A percentile compares a stretch with the other conserved stretches of the same genome.
Evolutionary conservation across 64 coral and sea anemone genomes (phyloP).

Genomic region (Stichodactyla mertensii): DNA sequence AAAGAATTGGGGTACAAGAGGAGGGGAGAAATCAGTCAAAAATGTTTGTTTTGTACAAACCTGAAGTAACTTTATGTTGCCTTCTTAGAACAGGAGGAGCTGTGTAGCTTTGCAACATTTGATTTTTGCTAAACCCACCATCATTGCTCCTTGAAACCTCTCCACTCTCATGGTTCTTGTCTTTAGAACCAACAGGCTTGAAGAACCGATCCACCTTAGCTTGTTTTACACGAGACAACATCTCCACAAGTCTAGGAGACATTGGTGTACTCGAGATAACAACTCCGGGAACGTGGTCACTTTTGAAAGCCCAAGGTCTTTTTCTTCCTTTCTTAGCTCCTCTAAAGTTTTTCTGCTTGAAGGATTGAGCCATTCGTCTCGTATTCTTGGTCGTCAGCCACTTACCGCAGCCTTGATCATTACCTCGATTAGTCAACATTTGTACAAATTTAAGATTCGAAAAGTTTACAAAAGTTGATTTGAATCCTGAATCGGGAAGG

Average conservation of each 20-base stretch:
- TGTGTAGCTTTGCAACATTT: background rate
- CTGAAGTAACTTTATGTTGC: background rate
- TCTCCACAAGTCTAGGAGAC: conserved; percentile 23
- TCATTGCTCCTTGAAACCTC: background rate
- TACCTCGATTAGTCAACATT: conserved; percentile 20
- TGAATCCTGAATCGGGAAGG: too few species aligned
- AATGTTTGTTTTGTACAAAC: background rate
- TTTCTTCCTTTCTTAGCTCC: conserved; percentile 6
- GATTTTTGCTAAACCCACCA: background rate
- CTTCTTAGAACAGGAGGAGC: background rate
- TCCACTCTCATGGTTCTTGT: background rate
- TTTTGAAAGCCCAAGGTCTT: conserved; percentile 20
- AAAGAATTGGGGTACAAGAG: too few species aligned
- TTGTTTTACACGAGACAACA: conserved; percentile 32
- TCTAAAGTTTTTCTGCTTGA: background rate
- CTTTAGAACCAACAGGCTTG: conserved; percentile 20
- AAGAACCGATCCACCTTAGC: conserved; percentile 46
- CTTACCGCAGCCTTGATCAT: conserved; percentile 49
- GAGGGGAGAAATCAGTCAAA: too few species aligned
- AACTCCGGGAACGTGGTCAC: conserved; percentile 31
- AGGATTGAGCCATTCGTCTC: background rate
- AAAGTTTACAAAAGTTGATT: background rate
- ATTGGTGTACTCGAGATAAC: conserved; percentile 29
- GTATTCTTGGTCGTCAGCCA: conserved; percentile 63
- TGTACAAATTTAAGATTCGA: background rate